phyloP scores from a whole-genome alignment of 1,140 invertebrate species.

The Drosophila aff. region DNA sequence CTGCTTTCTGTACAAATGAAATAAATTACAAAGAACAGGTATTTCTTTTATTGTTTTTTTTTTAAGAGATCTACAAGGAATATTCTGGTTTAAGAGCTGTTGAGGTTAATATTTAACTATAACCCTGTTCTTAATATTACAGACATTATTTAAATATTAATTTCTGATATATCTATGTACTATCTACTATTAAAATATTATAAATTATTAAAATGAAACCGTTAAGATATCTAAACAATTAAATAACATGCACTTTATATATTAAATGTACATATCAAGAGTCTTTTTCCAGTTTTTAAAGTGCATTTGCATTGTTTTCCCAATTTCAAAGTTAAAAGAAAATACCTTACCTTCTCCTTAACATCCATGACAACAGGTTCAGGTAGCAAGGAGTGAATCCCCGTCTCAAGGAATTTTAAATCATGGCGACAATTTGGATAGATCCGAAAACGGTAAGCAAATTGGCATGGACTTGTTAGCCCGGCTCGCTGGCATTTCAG shows the following conservation, averaged over 20 bases:
- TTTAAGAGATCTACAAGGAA: background rate
- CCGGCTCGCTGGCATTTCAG: constrained; percentile 70
- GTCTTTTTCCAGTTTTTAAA: background rate
- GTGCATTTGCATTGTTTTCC: background rate
- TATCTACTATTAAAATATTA: no score
- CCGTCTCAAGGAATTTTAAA: constrained; percentile 71
- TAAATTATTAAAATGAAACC: no score
- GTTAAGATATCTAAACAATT: no score
- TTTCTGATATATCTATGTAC: no score
- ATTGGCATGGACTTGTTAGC: constrained; percentile 65
- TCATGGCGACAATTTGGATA: constrained; percentile 83
- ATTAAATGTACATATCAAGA: no score
- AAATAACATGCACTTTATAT: background rate
- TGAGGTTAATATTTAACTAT: no score
- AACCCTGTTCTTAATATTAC: no score
- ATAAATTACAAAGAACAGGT: constrained; percentile 1
- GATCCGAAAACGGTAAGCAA: constrained; percentile 69
- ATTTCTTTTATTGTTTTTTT: background rate
- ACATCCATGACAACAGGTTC: constrained; percentile 56
- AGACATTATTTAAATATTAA: no score
- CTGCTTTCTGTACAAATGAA: constrained; percentile 37
- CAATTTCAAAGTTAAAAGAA: background rate
- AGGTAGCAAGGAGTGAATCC: constrained; percentile 8
- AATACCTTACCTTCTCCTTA: constrained; percentile 7
- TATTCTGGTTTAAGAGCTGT: background rate